Evolutionary conservation across 2,113 vertebrate genomes (phyloP).

Genomic region (Sinocyclocheilus anshuiensis): DNA sequence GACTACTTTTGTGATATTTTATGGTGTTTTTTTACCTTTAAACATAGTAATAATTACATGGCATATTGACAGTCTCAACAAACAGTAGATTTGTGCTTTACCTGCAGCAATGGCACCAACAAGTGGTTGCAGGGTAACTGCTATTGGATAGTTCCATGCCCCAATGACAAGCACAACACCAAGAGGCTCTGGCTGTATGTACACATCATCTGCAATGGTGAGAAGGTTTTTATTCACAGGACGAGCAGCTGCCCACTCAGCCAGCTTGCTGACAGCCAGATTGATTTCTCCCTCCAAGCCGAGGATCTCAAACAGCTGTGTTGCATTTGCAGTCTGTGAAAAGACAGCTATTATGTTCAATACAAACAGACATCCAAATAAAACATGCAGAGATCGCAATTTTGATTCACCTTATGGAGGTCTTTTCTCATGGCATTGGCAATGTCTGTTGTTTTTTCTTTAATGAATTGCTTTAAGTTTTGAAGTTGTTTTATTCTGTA

Average conservation of each 20-base stretch:
- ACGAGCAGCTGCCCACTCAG: constrained; percentile 72
- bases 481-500: constrained; percentile 82
- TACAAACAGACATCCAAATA: not conserved
- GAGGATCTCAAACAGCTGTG: constrained; percentile 77
- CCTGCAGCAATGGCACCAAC: constrained; percentile 84
- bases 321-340: constrained; percentile 68
- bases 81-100: constrained; percentile 48
- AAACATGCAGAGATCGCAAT: not conserved
- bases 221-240: constrained; percentile 69
- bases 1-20: not conserved
- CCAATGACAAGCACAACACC: constrained; percentile 81
- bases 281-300: constrained; percentile 72
- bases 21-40: not conserved
- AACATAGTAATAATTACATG: not conserved
- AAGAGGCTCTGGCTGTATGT: constrained; percentile 73
- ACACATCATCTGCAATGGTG: constrained; percentile 71
- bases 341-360: not conserved
- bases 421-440: constrained; percentile 72
- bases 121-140: constrained; percentile 74
- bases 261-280: constrained; percentile 66
- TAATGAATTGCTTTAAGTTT: constrained; percentile 74
- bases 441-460: constrained; percentile 74
- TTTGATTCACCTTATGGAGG: constrained; percentile 77
- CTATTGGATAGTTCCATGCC: constrained; percentile 84
- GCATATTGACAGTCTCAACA: not conserved